Evolutionary conservation across 2,113 vertebrate genomes (phyloP).

Genomic region (Picathartes gymnocephalus): DNA sequence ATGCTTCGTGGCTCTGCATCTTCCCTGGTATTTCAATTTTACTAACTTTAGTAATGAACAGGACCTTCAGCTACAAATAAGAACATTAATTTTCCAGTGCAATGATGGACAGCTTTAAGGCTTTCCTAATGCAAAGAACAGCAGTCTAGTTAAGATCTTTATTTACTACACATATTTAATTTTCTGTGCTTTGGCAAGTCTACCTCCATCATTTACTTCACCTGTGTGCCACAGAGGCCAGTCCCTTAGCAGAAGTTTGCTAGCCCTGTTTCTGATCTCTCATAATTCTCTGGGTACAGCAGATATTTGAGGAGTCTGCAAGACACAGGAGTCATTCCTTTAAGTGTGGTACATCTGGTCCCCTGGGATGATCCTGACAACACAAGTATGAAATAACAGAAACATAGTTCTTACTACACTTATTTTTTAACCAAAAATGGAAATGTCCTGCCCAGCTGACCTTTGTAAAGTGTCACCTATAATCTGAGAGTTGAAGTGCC

Average conservation of each 20-base stretch:
- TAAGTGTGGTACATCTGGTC: not conserved
- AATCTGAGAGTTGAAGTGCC: not conserved
- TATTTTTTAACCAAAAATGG: not conserved
- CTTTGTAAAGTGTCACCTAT: not conserved
- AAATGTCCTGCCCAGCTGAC: not conserved
- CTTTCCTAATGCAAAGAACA: not conserved
- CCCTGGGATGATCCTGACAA: not conserved
- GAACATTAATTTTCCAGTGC: not conserved
- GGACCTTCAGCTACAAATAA: not conserved
- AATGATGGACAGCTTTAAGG: not conserved
- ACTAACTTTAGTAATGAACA: not conserved
- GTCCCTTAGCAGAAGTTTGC: not conserved
- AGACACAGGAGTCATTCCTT: not conserved
- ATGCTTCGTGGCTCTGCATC: accelerated
- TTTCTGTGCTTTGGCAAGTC: not conserved
- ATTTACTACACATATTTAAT: not conserved
- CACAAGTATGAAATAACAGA: not conserved
- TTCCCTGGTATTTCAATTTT: not conserved
- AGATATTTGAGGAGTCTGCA: not conserved
- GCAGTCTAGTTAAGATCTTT: not conserved
- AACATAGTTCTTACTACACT: not conserved
- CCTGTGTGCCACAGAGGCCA: not conserved
- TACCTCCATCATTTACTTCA: not conserved
- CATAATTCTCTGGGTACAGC: not conserved
- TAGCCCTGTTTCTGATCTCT: not conserved